Percentiles rank a stretch among this genome's conserved stretches.
Conservation (phyloP, 1,140 invertebrate genomes). For the Drosophila melanogaster region DNA sequence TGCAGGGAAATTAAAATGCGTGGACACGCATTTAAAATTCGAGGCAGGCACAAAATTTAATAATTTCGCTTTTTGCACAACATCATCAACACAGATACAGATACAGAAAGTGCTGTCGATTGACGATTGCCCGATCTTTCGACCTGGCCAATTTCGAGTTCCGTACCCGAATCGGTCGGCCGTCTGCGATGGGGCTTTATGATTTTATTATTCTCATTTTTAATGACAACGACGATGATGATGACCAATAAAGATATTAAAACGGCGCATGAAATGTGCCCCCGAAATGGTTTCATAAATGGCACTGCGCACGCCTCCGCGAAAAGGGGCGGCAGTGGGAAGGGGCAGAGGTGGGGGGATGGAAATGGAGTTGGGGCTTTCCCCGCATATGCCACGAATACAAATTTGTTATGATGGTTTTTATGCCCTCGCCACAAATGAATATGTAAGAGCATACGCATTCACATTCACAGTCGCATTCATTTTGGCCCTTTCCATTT, state of each 20-base stretch:
- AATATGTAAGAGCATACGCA: conserved; percentile 65
- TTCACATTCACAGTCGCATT: conserved; percentile 27
- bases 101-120: conserved; percentile 36
- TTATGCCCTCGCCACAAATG: conserved; percentile 59
- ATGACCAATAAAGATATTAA: conserved; percentile 84
- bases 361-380: conserved; percentile 45
- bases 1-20: conserved; percentile 58
- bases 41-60: conserved; percentile 75
- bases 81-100: conserved; percentile 33
- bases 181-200: conserved; percentile 52
- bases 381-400: conserved; percentile 68
- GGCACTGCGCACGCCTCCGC: conserved; percentile 57
- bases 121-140: conserved; percentile 37
- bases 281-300: conserved; percentile 79
- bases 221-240: conserved; percentile 81
- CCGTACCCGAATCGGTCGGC: conserved; percentile 11
- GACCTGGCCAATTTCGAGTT: conserved; percentile 10
- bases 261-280: conserved; percentile 79
- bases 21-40: conserved; percentile 69
- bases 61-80: conserved; percentile 83
- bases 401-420: conserved; percentile 53
- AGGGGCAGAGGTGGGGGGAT: neutral
- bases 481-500: conserved; percentile 52
- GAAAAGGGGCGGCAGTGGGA: neutral
- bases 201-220: conserved; percentile 82